Evolutionary conservation across 2,113 vertebrate genomes (phyloP).

Genomic region (Archilochus colubris): DNA sequence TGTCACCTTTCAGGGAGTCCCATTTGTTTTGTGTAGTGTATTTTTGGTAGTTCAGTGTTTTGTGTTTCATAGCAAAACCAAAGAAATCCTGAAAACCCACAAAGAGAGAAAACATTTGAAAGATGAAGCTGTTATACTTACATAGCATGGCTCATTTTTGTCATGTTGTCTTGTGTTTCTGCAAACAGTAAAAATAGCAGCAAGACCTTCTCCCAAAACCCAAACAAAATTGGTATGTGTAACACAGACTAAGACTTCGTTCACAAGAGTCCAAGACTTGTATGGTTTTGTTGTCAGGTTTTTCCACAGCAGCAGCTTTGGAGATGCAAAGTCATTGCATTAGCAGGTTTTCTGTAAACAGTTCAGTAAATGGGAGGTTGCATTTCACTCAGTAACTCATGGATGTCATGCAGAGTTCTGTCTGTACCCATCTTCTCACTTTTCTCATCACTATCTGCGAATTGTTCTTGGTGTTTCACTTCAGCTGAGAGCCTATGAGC

Average conservation of each 20-base stretch:
- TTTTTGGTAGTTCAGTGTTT: neutral
- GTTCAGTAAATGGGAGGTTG: neutral
- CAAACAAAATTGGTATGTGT: neutral
- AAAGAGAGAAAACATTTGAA: neutral
- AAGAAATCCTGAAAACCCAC: no score
- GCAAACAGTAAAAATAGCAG: neutral
- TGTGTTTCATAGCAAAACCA: neutral
- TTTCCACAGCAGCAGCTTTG: neutral
- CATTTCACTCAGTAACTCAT: neutral
- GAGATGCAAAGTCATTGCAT: neutral
- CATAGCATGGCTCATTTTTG: neutral
- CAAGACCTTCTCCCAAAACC: neutral
- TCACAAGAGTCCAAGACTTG: neutral
- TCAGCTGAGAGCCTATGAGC: neutral
- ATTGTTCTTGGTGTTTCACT: neutral
- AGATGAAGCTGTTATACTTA: neutral
- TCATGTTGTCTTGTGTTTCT: neutral
- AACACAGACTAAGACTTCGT: neutral
- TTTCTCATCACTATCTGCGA: neutral
- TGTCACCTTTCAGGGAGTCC: neutral
- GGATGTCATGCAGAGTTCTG: neutral
- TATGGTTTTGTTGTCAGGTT: neutral
- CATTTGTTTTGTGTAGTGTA: neutral
- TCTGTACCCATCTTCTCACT: neutral
- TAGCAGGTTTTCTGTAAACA: neutral